Evolutionary conservation across 2,113 vertebrate species (phyloP), one percentile per base, ranked within the genome.

Genomic region (Pitta sordida): DNA sequence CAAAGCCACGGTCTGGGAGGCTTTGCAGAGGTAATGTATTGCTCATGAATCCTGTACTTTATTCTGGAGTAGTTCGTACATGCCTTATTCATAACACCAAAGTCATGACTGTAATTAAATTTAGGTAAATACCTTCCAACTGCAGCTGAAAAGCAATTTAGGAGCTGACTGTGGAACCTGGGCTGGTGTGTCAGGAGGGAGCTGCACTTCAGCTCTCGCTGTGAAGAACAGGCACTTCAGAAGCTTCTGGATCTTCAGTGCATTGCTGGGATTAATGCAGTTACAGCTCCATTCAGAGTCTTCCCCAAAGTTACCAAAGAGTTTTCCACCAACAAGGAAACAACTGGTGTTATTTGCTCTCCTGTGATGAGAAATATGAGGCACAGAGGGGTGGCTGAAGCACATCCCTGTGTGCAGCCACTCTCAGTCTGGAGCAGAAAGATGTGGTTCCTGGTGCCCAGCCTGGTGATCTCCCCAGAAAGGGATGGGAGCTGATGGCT

Each of bases 391-490:
- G 3, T 56, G 29, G 24, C 37, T 26, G 26, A 3, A 3, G 59
- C n/a, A 19, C n/a, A n/a, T 44, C 46, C 20, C 24, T 36, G 10
- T 4, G 52, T 1, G 1, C 49, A 36, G 59, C 32, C 1, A 0
- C 27, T 6, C 5, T 2, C 0, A 32, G 2, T 32, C 51, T 46
- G 76, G 51, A 55, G 60, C 79, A 63, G 43, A 9, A 37, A 7
- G 43, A 34, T 1, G 2, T 1, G 2, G 29, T n/a, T 63, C 18
- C 3, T 8, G 2, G 2, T 29, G 21, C 4, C n/a, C 74, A 24
- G 30, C 46, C n/a, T 9, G 32, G 15, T 29, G 13, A 39, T 53
- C 37, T 44, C 58, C 37, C 19, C 41, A 5, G n/a, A 7, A 46
- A 0, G 43, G 12, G 39, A 13, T n/a, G 13, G 8, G 44, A 76